These are phyloP conservation scores for Callyntrura guangdongensis DNA, from an alignment of 2,888 invertebrate genomes.

Conservation along the genomic window DNA sequence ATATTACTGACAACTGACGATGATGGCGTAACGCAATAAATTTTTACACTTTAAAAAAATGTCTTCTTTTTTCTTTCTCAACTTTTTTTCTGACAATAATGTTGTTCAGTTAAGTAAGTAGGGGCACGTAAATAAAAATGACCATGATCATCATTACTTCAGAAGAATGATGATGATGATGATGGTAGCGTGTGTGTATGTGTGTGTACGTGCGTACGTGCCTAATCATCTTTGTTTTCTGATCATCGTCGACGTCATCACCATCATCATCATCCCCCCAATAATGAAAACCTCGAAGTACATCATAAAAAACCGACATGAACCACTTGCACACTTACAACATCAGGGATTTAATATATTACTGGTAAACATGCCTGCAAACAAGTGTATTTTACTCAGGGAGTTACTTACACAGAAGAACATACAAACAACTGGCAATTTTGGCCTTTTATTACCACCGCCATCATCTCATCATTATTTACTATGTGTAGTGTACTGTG, in stretches of 20 bases:
- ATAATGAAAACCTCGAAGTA: slow-evolving; percentile 2
- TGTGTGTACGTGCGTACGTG: slow-evolving; percentile 46
- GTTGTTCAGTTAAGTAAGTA: not conserved
- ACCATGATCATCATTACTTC: not conserved
- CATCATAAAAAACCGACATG: slow-evolving; percentile 33
- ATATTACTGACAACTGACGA: not conserved
- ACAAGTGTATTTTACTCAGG: slow-evolving; percentile 13
- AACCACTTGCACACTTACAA: not conserved
- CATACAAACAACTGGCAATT: not conserved
- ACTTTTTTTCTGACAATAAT: not conserved
- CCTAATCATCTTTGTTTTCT: slow-evolving; percentile 18
- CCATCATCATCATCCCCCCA: not conserved
- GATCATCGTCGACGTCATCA: not conserved
- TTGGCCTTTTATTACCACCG: not conserved
- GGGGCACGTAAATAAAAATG: not conserved
- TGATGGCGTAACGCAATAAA: slow-evolving; percentile 1
- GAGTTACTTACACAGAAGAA: not conserved
- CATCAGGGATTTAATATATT: not conserved
- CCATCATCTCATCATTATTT: not conserved
- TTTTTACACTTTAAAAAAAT: not conserved
- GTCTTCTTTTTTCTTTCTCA: no score
- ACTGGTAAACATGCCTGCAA: slow-evolving; percentile 4
- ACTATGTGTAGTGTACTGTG: not conserved
- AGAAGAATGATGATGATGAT: not conserved
- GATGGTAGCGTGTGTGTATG: slow-evolving; percentile 12